These are phyloP conservation scores for Diglossa cyanea DNA, from an alignment of 2,797 vertebrate species.

Conservation along the genomic window DNA sequence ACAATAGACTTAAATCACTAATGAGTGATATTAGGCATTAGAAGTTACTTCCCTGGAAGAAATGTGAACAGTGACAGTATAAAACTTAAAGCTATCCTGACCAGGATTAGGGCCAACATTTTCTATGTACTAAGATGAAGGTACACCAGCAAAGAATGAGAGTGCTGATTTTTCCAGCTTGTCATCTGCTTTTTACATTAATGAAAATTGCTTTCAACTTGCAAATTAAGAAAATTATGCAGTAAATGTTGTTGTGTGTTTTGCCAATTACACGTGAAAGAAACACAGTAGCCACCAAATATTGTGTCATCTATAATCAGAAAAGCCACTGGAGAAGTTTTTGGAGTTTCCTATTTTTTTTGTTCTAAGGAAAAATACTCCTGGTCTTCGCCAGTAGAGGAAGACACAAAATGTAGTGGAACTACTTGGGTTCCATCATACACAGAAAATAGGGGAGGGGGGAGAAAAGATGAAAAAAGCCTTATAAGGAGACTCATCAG, in stretches of 20 bases:
- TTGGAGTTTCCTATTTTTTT: neutral
- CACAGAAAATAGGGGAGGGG: neutral
- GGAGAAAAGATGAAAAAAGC: neutral
- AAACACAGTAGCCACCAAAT: neutral
- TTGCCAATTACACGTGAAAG: neutral
- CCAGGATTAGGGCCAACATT: neutral
- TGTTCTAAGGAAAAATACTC: neutral
- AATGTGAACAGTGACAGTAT: neutral
- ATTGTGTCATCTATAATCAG: neutral
- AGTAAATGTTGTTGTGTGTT: neutral
- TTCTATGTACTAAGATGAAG: neutral
- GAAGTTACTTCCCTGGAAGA: constrained; percentile 29
- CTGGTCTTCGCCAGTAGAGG: neutral
- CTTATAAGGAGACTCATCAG: constrained; percentile 33
- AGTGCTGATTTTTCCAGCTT: neutral
- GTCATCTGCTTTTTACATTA: neutral
- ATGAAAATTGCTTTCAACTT: constrained; percentile 33
- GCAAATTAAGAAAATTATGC: constrained; percentile 6
- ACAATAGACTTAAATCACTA: neutral
- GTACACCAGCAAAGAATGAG: neutral
- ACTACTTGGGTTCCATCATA: neutral
- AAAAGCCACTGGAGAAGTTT: neutral
- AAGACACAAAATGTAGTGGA: constrained; percentile 10
- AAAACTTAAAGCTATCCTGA: neutral
- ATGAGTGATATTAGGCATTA: neutral